Conservation (phyloP, 92 coral and sea anemone species). For the Zoanthus gigantus region DNA sequence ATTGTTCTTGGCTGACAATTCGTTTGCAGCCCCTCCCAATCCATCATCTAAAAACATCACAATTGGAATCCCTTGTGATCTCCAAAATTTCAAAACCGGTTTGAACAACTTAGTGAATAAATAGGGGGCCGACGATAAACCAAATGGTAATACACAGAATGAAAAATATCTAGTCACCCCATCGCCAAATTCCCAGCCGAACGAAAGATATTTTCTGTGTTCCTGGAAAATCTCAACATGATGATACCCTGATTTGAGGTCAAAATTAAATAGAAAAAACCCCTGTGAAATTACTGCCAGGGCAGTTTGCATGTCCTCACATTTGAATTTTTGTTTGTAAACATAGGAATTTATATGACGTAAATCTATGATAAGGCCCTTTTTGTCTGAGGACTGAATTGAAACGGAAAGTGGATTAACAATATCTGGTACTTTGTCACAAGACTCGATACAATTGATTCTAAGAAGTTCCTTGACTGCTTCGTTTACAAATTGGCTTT, state of each 20-base stretch:
- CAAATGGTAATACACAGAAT: not conserved
- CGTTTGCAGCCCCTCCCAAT: no score
- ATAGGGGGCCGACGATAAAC: conserved; percentile 13
- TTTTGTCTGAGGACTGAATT: not conserved
- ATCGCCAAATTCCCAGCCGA: not conserved
- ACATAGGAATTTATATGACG: conserved; percentile 7
- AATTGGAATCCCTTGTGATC: conserved; percentile 45
- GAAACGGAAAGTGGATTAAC: conserved; percentile 15
- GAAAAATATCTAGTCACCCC: not conserved
- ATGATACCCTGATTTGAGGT: not conserved
- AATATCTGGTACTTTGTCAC: no score
- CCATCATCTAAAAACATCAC: no score
- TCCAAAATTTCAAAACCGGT: conserved; percentile 45
- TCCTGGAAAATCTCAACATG: not conserved
- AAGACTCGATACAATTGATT: no score
- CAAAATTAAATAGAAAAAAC: conserved; percentile 38
- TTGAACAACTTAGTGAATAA: conserved; percentile 52
- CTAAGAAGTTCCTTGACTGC: no score
- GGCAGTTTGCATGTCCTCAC: not conserved
- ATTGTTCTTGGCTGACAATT: conserved; percentile 12
- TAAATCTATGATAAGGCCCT: not conserved
- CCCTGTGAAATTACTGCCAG: not conserved
- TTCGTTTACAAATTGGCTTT: no score
- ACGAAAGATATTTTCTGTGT: conserved; percentile 41
- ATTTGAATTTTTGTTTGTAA: conserved; percentile 1